Base-by-base conservation (phyloP, 2,888 invertebrate species). In the Theodoxus fluviatilis region DNA sequence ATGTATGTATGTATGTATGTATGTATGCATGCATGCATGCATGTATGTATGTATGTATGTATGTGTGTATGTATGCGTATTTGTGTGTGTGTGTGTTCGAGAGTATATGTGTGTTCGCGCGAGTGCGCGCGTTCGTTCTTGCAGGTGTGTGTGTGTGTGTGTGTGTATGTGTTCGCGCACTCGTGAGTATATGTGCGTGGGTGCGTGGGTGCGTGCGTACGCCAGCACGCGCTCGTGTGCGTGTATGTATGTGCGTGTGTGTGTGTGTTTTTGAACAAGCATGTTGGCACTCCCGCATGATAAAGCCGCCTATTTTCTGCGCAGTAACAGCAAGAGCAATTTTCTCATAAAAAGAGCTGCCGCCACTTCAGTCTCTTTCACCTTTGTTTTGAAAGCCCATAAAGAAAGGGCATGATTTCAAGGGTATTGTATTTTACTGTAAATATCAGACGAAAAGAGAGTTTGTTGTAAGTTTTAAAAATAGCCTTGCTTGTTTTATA, bases 61-160 rank as follows among this genome's bases (percentile, higher is more conserved):
- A 15, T 22, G 40, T 64, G 64, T 64, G 37, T 64, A 40, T 40
- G 64, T 64, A n/a, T 4, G 64, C 28, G 64, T 38, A 25, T 37
- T 22, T 22, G 64, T 64, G 64, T 12, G 64, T 64, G 37, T n/a
- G 64, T 25, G 15, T 25, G 65, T 43, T n/a, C 31, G 65, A 22
- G 31, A 28, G 47, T 65, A 33, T 7, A 33, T 65, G 47, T 37
- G 31, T 22, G 65, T 43, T 28, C 31, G 47, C 31, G 40, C 31
- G 31, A 9, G 47, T 65, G 65, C 18, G 47, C 47, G 65, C n/a
- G 43, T 65, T 40, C 31, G 43, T 65, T 35, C 2, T 25, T 40
- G 47, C 31, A 47, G 40, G 25, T 43, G 43, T 40, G 64, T 38
- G 64, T 64, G 37, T 64, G 37, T 63, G 63, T 63, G 63, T n/a